Evolutionary conservation across 2,113 vertebrate genomes (phyloP).

Genomic region (Muntiacus reevesi): DNA sequence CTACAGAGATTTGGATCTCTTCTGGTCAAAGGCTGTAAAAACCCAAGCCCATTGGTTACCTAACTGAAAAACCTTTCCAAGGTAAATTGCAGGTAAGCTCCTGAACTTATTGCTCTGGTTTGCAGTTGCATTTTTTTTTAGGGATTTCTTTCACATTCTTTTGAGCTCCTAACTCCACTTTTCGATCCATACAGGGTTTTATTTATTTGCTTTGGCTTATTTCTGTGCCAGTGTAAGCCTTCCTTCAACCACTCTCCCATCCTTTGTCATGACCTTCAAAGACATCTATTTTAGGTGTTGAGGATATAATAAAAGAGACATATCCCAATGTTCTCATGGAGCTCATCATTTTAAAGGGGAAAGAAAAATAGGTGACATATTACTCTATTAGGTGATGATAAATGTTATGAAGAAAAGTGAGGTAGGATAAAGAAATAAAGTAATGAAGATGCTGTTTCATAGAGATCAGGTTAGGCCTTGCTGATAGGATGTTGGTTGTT

Average conservation of each 20-base stretch:
- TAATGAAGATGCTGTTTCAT: neutral
- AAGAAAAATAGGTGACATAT: neutral
- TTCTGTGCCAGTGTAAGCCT: neutral
- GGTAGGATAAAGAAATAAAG: neutral
- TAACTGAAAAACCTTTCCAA: neutral
- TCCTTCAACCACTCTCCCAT: neutral
- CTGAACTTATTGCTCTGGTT: neutral
- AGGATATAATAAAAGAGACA: neutral
- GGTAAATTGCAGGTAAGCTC: neutral
- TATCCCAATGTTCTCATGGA: neutral
- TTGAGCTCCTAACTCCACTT: neutral
- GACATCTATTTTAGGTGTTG: neutral
- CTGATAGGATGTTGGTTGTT: neutral
- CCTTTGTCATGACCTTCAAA: neutral
- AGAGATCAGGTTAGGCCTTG: neutral
- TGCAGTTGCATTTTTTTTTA: neutral
- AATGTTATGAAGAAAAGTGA: neutral
- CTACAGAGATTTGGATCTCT: neutral
- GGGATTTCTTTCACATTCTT: neutral
- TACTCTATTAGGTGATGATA: neutral
- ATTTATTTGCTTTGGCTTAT: neutral
- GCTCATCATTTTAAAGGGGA: neutral
- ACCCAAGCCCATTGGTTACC: neutral
- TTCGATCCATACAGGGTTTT: neutral
- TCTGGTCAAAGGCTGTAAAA: neutral